Percentiles rank a stretch among this genome's conserved stretches.
phyloP scores from a whole-genome alignment of 2,888 invertebrate species.

The Isotomurus palustris region DNA sequence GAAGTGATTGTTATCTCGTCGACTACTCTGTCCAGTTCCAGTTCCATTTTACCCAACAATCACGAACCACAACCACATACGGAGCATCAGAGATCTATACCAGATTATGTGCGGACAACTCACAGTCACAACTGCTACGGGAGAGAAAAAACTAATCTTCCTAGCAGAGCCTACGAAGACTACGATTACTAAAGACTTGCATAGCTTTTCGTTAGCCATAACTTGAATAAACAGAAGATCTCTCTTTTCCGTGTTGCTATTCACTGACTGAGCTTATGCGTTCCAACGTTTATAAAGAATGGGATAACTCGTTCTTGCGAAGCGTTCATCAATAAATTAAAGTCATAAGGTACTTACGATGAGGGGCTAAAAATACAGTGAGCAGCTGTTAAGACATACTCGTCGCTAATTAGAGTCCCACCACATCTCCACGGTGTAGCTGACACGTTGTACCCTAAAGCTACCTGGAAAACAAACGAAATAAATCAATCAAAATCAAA shows the following conservation, averaged over 20 bases:
- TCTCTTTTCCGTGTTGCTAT: too few species aligned
- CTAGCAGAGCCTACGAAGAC: slow-evolving; percentile 7
- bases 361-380: slow-evolving; percentile 9
- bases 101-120: too few species aligned
- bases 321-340: too few species aligned
- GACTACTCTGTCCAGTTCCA: too few species aligned
- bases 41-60: too few species aligned
- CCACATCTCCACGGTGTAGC: slow-evolving; percentile 34
- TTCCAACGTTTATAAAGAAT: neutral
- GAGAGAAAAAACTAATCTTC: neutral
- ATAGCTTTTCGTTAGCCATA: too few species aligned
- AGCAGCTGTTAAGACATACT: slow-evolving; percentile 36
- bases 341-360: slow-evolving; percentile 10
- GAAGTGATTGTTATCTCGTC: too few species aligned
- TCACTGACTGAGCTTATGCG: neutral
- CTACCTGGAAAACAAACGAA: slow-evolving; percentile 9
- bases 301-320: slow-evolving; percentile 2
- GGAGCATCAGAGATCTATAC: too few species aligned
- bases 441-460: slow-evolving; percentile 12
- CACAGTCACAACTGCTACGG: neutral
- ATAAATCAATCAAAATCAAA: too few species aligned
- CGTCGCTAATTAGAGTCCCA: slow-evolving; percentile 42
- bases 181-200: slow-evolving; percentile 12
- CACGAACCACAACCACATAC: too few species aligned
- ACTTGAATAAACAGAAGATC: too few species aligned